Base-by-base conservation (phyloP, 2,797 vertebrate species). In the Phoebastria nigripes region DNA sequence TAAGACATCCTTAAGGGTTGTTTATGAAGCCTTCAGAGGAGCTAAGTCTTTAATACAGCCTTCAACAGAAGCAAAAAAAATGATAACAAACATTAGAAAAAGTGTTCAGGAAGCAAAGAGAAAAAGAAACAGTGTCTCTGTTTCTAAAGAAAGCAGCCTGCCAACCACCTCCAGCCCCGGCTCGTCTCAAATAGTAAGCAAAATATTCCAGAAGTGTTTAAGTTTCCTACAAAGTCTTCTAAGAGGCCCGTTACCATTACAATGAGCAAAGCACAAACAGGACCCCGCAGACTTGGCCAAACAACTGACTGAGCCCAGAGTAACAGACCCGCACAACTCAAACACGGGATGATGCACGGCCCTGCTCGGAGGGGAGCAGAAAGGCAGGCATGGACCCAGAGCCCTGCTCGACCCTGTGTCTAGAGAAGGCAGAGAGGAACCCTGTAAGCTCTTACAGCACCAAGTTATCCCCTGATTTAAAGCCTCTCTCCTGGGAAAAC, bases 191-290 rank as follows among this genome's bases (percentile, higher is more conserved):
- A 6, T 33, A 2, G 0, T 49, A 93, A 86, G 74, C 78, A 80
- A 93, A 96, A 89, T 92, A 91, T 85, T 94, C 84, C 82, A 88
- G 65, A 82, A 87, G 81, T 54, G 52, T 82, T 95, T 92, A 87
- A 92, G 51, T 87, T 89, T 56, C 66, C 71, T 73, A 42, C 52
- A 35, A 81, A 87, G 84, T 9, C 82, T 86, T 85, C 85, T 73
- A 84, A 93, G 94, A 87, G 78, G 37, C 41, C 46, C 0, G 2
- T 86, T 78, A 88, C 56, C 3, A 3, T 67, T 90, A 65, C 59
- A 87, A 58, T 11, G 21, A 96, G 65, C 79, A 61, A 83, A 93
- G 87, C 66, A 72, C 72, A 86, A 86, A 65, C 37, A 86, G 47
- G 62, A 58, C 59, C 80, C 79, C 0, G 2, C 42, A 72, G 54